phyloP scores from a whole-genome alignment of 2,888 invertebrate species.

The Pogonocherus hispidulus region DNA sequence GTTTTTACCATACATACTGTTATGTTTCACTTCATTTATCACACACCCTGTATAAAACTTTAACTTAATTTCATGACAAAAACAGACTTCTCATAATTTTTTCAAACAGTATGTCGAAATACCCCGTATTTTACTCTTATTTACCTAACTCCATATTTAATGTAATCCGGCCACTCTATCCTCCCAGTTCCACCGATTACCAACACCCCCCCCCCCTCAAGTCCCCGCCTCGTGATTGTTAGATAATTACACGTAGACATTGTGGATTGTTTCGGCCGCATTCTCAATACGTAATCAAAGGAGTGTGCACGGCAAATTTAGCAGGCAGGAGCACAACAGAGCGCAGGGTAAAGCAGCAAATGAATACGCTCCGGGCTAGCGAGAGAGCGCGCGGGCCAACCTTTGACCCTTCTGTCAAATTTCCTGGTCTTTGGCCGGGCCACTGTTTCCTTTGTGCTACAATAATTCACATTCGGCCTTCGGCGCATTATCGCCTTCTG shows the following conservation, averaged over 20 bases:
- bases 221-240: constrained; percentile 29
- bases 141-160: too few relatives aligned
- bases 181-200: constrained; percentile 9
- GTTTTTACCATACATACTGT: too few relatives aligned
- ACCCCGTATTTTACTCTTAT: too few relatives aligned
- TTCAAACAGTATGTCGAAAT: too few relatives aligned
- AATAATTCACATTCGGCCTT: constrained; percentile 57
- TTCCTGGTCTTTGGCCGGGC: constrained; percentile 66
- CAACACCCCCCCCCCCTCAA: background rate
- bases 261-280: constrained; percentile 46
- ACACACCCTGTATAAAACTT: too few relatives aligned
- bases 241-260: constrained; percentile 50
- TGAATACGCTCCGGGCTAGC: constrained; percentile 56
- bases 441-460: constrained; percentile 65
- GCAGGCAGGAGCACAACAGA: constrained; percentile 25
- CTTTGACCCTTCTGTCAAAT: constrained; percentile 67
- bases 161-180: background rate
- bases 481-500: constrained; percentile 61
- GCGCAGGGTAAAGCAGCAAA: constrained; percentile 51
- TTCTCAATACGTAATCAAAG: constrained; percentile 57
- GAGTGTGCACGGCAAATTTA: constrained; percentile 47
- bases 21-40: too few relatives aligned
- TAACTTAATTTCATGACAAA: too few relatives aligned
- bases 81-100: too few relatives aligned
- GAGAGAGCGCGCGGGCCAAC: constrained; percentile 47